Conservation (phyloP, 2,797 vertebrate species). For the Pagetopsis macropterus region DNA sequence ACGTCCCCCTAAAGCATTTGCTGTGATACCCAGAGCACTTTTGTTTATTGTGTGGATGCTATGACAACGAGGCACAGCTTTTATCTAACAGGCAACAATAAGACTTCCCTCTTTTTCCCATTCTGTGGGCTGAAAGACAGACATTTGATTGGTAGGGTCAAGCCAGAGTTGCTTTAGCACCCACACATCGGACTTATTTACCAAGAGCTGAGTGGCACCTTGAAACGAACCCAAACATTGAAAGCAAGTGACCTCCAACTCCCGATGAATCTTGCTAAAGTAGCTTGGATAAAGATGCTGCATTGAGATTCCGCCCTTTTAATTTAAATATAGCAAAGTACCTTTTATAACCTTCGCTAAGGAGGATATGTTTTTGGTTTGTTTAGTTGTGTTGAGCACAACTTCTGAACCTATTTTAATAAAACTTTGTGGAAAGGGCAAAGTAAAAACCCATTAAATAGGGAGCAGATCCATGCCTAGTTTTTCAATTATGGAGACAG, state of each 20-base stretch:
- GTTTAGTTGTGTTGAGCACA: no score
- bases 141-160: conserved; percentile 5
- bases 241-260: conserved; percentile 1
- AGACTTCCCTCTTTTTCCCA: neutral
- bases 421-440: no score
- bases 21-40: conserved; percentile 4
- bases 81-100: neutral
- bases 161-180: conserved; percentile 8
- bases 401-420: no score
- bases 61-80: neutral
- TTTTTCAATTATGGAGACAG: no score
- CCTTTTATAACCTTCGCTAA: no score
- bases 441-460: no score
- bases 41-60: conserved; percentile 2
- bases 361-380: no score
- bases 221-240: conserved; percentile 18
- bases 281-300: neutral
- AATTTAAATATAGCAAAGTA: neutral
- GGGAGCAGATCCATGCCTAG: no score
- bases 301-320: neutral
- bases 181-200: conserved; percentile 1
- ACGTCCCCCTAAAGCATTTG: conserved; percentile 2
- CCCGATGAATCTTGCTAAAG: neutral
- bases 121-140: neutral
- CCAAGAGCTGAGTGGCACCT: conserved; percentile 1